A percentile compares a stretch with the other conserved stretches of the same genome.
phyloP scores from a whole-genome alignment of 2,797 vertebrate species.

The Pachyuromys duprasi region DNA sequence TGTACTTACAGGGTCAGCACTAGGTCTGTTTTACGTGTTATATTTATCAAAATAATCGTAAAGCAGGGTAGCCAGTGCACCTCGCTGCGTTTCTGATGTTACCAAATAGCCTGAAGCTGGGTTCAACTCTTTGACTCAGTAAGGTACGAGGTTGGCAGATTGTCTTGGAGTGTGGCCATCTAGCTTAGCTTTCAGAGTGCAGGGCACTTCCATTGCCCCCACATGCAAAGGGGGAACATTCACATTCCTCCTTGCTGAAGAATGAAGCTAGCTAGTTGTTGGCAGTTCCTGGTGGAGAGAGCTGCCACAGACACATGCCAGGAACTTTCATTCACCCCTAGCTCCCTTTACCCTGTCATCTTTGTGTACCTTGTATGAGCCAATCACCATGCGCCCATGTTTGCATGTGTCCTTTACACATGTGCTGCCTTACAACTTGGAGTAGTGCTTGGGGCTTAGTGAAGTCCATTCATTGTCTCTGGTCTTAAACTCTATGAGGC shows the following conservation, averaged over 20 bases:
- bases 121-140: not conserved
- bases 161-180: not conserved
- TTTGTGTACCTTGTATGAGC: fast-evolving
- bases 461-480: fast-evolving
- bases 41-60: not conserved
- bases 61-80: not conserved
- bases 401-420: not conserved
- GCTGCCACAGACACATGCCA: not conserved
- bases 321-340: not conserved
- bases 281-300: not conserved
- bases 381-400: not conserved
- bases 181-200: not conserved
- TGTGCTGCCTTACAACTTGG: not conserved
- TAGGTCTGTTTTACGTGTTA: not conserved
- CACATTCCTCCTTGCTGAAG: not conserved
- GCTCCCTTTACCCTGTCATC: not conserved
- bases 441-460: not conserved
- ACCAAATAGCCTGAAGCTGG: not conserved
- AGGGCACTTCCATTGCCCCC: not conserved
- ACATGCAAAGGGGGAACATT: not conserved
- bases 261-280: not conserved
- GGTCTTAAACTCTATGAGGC: not conserved
- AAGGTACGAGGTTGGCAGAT: not conserved
- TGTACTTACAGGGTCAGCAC: not conserved
- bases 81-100: not conserved